Evolutionary conservation across 2,888 invertebrate species (phyloP), one percentile per base, ranked within the genome.

Genomic region (Zygogramma bicolorata): DNA sequence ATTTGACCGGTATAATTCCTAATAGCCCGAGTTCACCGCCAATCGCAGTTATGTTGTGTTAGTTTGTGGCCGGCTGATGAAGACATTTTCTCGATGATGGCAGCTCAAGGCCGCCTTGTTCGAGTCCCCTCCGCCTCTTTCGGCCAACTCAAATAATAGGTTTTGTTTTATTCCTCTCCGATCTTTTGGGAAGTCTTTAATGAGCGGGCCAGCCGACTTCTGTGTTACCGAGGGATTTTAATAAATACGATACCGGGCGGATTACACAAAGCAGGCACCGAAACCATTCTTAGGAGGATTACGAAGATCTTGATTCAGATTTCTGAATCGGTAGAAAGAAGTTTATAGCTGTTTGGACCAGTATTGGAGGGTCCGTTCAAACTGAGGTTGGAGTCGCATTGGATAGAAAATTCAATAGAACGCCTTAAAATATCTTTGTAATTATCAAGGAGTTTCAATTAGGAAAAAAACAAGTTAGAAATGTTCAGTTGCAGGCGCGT

Each of bases 31-130:
- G 31, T 34, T 60, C 38, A 34, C 60, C 60, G 61, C 22, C 25
- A 61, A 61, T 40, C 27, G 38, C 61, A 31, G 25, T 53, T n/a
- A 57, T 25, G 31, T 65, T 65, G 65, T 42, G 65, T 65, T 49
- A 49, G 27, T 65, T 57, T 34, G 65, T 53, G 53, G 65, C 40
- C 61, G 61, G 40, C 61, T 80, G 83, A 84, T 84, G 85, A 85
- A 85, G 85, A 85, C 84, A 84, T 85, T 82, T 84, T 68, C 68
- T 68, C 81, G 80, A 10, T 76, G 81, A 79, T 85, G 85, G 86
- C 86, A 85, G 84, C 85, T 85, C 86, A 86, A 86, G 86, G 86
- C 77, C 85, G 82, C 69, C 78, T 67, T 73, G 68, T 75, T 71
- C 15, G 38, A 53, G 27, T 49, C 65, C 63, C 58, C 71, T 75